Base-by-base conservation (phyloP, 2,888 invertebrate genomes). In the Pardosa pseudoannulata region DNA sequence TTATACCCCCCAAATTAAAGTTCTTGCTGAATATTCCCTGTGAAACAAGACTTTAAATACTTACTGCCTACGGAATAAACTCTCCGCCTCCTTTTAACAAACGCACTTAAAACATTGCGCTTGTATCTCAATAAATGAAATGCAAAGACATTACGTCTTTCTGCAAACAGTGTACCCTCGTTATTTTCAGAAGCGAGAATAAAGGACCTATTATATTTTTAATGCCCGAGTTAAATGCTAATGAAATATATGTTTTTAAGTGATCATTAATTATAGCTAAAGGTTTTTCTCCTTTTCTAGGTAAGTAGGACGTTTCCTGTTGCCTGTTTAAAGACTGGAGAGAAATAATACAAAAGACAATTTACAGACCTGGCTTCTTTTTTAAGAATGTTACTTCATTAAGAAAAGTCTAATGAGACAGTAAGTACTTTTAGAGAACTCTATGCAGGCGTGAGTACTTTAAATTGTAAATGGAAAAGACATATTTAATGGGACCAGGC, bases 221-320 rank as follows among this genome's bases (percentile, higher is more conserved):
- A 74, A 36, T 74, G 75, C 64, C 39, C 28, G 65, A 70, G 56
- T 65, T 72, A 83, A 83, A 76, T 72, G 67, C 56, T 78, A 73
- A 85, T 85, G 83, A 85, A 73, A 85, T 79, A 85, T 85, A 71
- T 41, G 78, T 85, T 85, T 85, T 85, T 85, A 85, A 85, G 78
- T 85, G 83, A 85, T 78, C 83, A 85, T 85, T 85, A 85, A 85
- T 78, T 85, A 85, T 85, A 67, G 72, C 46, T 85, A 62, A 83
- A 83, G 31, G 73, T 78, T 78, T 85, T 85, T 85, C 73, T 78
- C 73, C n/a, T 56, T 78, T 85, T 79, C 73, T 85, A 85, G 83
- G 83, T 85, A 85, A 85, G 83, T 85, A 78, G 46, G 39, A 65
- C 27, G 75, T 67, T 74, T 81, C 74, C 81, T 74, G 74, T 81